Evolutionary conservation across 2,888 invertebrate genomes (phyloP), one percentile per base, ranked within the genome.

Genomic region (Platycheirus rosarum): DNA sequence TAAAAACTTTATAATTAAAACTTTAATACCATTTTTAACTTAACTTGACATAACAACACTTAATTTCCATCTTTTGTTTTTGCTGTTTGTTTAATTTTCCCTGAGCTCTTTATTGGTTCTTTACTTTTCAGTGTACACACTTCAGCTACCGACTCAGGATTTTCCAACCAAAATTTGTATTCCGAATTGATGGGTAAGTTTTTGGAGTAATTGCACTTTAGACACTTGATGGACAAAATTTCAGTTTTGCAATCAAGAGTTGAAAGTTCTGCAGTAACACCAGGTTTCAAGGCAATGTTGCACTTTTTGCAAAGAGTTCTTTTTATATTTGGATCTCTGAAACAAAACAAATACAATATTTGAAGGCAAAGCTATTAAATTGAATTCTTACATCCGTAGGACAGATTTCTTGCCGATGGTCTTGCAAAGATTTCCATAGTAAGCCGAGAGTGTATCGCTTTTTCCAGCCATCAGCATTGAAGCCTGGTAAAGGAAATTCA

Each of bases 401-500:
- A 89, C 87, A 0, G 91, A 85, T 60, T 89, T 90, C 35, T 88
- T 90, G 13, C 88, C 89, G 69, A 91, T 86, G 48, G 87, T 88
- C 32, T 87, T 88, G 53, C 89, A 89, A 0, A 90, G 77, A 40
- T 87, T 86, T 3, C 90, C 90, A 65, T 91, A 91, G 66, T 88
- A 89, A 0, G 89, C 86, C 0, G 90, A 89, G 2, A 91, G 84
- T 0, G 85, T 86, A 44, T 86, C 86, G 75, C 88, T 88, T 40
- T 76, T 86, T 0, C 86, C 87, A 2, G 89, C 89, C 89, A 91
- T 90, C 2, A 90, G 51, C 60, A 87, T 85, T 0, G 90, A 88
- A 0, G 91, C 90, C 84, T 91, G 91, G 74, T 89, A 90, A 0
- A 91, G 84, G 35, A 89, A 91, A 63, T 91, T 91, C 88, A 91